Base-by-base conservation (phyloP, 1,140 invertebrate species). In the Delia radicum region DNA sequence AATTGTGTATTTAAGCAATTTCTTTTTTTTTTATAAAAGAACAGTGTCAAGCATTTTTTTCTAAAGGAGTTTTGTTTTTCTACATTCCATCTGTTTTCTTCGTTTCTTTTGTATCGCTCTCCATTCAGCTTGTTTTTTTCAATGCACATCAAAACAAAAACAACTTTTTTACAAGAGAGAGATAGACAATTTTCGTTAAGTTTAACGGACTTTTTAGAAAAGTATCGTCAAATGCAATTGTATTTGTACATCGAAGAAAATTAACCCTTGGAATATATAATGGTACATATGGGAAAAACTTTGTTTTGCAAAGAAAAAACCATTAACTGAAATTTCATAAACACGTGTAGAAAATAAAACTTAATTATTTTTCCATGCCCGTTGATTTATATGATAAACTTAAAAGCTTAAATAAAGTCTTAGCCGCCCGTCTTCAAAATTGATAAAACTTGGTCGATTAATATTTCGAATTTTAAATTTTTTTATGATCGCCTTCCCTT, bases 191-290 rank as follows among this genome's bases (percentile, higher is more conserved):
- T 15, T 67, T 69, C 65, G 65, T 69, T 37, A 10, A 69, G 65
- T 69, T 69, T 69, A 69, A 69, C 65, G 65, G 65, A 31, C 37
- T 69, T 63, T 69, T 33, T 69, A 8, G 18, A 24, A 10, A 24
- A 69, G n/a, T n/a, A n/a, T n/a, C n/a, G n/a, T n/a, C 26, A 65
- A 15, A 65, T 65, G 26, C 13, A 63, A 5, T 65, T 65, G 61
- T 63, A 29, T 29, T 65, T 65, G 62, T 65, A 29, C 29, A 42
- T 2, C 3, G n/a, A 42, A 42, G n/a, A 10, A 42, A 1, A 3
- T 29, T 65, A 65, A 65, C 62, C 62, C 62, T 29, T 6, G 10
- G n/a, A 42, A 33, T 33, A n/a, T n/a, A n/a, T n/a, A n/a, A n/a
- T n/a, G n/a, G n/a, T n/a, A n/a, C n/a, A n/a, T n/a, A n/a, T n/a